Conservation (phyloP, 2,797 vertebrate genomes). For the Merluccius polli region DNA sequence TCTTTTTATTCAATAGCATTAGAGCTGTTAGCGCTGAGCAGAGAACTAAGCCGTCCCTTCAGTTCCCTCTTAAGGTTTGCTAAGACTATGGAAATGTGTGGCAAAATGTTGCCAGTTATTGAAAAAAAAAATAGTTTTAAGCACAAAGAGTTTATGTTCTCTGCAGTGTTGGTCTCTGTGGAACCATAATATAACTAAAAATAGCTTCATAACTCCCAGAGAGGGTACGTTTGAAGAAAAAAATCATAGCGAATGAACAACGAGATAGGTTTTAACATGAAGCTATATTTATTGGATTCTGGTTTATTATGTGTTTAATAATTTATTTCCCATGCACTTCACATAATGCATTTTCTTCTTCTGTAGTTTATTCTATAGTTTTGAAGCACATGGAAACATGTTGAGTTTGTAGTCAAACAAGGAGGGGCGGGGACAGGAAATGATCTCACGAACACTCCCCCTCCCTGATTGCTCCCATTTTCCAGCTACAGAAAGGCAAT, state of each 20-base stretch:
- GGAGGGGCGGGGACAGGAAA: conserved; percentile 69
- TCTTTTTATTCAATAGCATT: conserved; percentile 24
- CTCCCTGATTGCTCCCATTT: conserved; percentile 75
- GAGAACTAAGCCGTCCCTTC: not conserved
- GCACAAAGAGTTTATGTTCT: conserved; percentile 42
- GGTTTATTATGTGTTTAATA: conserved; percentile 13
- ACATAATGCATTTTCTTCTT: conserved; percentile 23
- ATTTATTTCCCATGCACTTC: conserved; percentile 37
- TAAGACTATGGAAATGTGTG: conserved; percentile 9
- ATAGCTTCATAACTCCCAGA: conserved; percentile 37
- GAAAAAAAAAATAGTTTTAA: conserved; percentile 27
- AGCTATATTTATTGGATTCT: conserved; percentile 1
- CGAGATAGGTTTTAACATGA: not conserved
- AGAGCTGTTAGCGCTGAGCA: not conserved
- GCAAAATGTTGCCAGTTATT: conserved; percentile 17
- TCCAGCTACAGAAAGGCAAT: conserved; percentile 69
- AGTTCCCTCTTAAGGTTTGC: not conserved
- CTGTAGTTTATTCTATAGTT: conserved; percentile 60
- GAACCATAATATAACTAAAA: conserved; percentile 31
- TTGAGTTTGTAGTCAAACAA: conserved; percentile 64
- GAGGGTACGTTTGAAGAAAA: conserved; percentile 51
- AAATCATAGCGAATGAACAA: conserved; percentile 27
- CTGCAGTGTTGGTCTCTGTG: conserved; percentile 41
- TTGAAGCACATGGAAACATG: conserved; percentile 72
- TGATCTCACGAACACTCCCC: conserved; percentile 76